These are phyloP conservation scores for Hydraecia micacea DNA, from an alignment of 2,888 invertebrate species.

Conservation along the genomic window DNA sequence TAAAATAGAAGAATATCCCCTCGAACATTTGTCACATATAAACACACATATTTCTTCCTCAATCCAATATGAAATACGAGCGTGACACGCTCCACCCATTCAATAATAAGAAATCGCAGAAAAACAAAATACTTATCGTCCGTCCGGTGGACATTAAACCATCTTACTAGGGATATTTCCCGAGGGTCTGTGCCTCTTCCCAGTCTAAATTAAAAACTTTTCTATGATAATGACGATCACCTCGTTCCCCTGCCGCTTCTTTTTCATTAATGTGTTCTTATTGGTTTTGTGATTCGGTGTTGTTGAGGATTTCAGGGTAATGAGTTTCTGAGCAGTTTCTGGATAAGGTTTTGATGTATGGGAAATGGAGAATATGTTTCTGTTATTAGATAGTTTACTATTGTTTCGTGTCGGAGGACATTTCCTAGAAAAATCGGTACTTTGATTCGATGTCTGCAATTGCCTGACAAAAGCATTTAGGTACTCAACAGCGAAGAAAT, in stretches of 20 bases:
- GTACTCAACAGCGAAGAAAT: neutral
- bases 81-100: slow-evolving; percentile 35
- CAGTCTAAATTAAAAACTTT: slow-evolving; percentile 66
- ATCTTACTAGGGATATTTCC: slow-evolving; percentile 62
- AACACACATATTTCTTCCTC: slow-evolving; percentile 47
- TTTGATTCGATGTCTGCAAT: neutral
- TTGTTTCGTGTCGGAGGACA: neutral
- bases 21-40: slow-evolving; percentile 33
- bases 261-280: slow-evolving; percentile 60
- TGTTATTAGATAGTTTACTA: neutral
- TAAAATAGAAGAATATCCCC: slow-evolving; percentile 8
- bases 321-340: slow-evolving; percentile 7
- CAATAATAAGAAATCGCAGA: slow-evolving; percentile 43
- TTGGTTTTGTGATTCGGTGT: slow-evolving; percentile 54
- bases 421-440: neutral
- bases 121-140: slow-evolving; percentile 53
- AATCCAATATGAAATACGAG: slow-evolving; percentile 49
- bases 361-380: neutral
- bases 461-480: neutral
- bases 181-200: slow-evolving; percentile 50
- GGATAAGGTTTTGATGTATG: neutral
- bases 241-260: slow-evolving; percentile 35
- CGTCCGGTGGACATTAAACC: slow-evolving; percentile 52
- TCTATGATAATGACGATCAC: slow-evolving; percentile 60
- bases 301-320: slow-evolving; percentile 25